Conservation (phyloP, 1,140 invertebrate genomes). For the Lasioglossum albipes region DNA sequence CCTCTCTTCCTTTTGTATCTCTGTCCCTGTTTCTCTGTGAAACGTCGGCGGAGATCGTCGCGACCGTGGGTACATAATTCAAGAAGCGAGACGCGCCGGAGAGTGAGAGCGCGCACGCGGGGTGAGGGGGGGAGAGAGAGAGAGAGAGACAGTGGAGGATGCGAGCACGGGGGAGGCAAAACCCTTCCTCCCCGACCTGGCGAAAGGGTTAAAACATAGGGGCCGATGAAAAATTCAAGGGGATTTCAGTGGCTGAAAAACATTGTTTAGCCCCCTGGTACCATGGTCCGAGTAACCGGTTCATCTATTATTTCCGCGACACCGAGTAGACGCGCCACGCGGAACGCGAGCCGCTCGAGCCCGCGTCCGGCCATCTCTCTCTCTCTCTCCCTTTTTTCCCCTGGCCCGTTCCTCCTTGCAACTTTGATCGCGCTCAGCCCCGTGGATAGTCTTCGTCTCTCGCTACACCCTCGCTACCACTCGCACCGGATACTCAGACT, state of each 20-base stretch:
- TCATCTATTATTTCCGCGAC: slow-evolving; percentile 72
- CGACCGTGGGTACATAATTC: slow-evolving; percentile 52
- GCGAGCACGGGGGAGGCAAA: slow-evolving; percentile 23
- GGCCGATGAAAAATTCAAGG: slow-evolving; percentile 72
- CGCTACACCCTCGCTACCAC: background rate
- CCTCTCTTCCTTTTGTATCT: too few species aligned
- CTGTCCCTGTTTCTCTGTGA: background rate
- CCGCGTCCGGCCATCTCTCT: slow-evolving; percentile 38
- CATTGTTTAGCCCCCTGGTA: slow-evolving; percentile 72
- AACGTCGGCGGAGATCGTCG: background rate
- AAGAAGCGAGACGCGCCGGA: slow-evolving; percentile 49
- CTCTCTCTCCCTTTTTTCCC: slow-evolving; percentile 8
- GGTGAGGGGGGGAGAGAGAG: slow-evolving; percentile 11
- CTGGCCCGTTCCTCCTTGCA: slow-evolving; percentile 20
- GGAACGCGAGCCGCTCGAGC: slow-evolving; percentile 47
- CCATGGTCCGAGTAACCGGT: slow-evolving; percentile 59
- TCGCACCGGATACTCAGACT: background rate
- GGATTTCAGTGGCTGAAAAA: slow-evolving; percentile 75
- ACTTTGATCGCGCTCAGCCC: slow-evolving; percentile 33
- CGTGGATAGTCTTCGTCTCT: slow-evolving; percentile 16
- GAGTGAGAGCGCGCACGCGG: background rate
- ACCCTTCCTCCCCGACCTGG: slow-evolving; percentile 56
- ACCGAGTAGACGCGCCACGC: slow-evolving; percentile 63
- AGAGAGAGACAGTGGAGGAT: background rate
- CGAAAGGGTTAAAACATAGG: slow-evolving; percentile 76